These are phyloP conservation scores for Poeciliopsis turneri DNA, from an alignment of 2,797 vertebrate genomes.

Conservation along the genomic window DNA sequence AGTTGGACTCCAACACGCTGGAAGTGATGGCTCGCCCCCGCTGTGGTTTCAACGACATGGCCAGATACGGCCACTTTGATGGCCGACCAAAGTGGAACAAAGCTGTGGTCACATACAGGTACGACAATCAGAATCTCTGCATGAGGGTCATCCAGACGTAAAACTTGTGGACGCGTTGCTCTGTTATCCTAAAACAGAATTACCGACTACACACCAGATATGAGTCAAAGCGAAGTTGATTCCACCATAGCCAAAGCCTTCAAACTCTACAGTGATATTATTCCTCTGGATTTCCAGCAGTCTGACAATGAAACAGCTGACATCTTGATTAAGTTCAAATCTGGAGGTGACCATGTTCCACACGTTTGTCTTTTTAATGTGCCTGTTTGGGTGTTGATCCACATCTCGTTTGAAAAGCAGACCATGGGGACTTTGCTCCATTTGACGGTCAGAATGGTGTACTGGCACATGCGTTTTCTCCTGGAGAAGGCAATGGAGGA, in stretches of 20 bases:
- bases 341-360: background rate
- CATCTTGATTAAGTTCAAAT: background rate
- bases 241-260: background rate
- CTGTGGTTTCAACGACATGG: background rate
- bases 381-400: background rate
- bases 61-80: background rate
- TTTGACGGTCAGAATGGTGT: background rate
- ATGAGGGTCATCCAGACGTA: background rate
- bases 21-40: background rate
- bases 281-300: background rate
- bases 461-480: background rate
- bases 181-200: background rate
- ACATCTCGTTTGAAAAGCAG: background rate
- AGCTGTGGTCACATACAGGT: background rate
- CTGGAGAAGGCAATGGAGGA: background rate
- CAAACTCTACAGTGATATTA: background rate
- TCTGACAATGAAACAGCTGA: background rate
- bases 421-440: background rate
- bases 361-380: background rate
- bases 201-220: conserved; percentile 1
- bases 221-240: background rate
- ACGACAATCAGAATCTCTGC: background rate
- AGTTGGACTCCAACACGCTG: conserved; percentile 42
- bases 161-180: background rate
- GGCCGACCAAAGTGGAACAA: background rate